A percentile compares a stretch with the other conserved stretches of the same genome.
Evolutionary conservation across 2,797 vertebrate genomes (phyloP).

Genomic region (Galagoides demidoff): DNA sequence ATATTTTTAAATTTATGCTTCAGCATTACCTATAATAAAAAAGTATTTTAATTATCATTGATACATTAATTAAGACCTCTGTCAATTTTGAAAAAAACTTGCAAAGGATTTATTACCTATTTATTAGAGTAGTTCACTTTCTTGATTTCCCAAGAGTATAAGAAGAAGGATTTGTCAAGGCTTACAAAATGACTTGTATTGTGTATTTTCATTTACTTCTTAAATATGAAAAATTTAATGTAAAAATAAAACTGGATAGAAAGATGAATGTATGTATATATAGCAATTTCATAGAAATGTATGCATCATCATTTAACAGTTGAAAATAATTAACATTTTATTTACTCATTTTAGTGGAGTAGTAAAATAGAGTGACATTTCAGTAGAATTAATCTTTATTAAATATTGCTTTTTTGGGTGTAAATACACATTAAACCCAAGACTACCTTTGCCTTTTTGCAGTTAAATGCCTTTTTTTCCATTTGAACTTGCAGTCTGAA

Average conservation of each 20-base stretch:
- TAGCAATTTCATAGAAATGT: background rate
- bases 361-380: background rate
- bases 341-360: background rate
- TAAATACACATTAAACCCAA: background rate
- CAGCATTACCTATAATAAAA: background rate
- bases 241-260: background rate
- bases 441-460: background rate
- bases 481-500: background rate
- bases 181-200: background rate
- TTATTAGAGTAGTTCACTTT: background rate
- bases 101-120: background rate
- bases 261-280: background rate
- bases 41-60: background rate
- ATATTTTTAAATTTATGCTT: background rate
- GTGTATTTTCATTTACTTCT: background rate
- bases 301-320: background rate
- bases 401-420: conserved; percentile 21
- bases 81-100: background rate
- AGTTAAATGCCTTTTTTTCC: background rate
- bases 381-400: conserved; percentile 19
- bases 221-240: background rate
- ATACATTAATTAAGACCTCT: background rate
- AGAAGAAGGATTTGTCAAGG: background rate
- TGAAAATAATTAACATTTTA: conserved; percentile 4
- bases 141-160: background rate